Conservation (phyloP, 2,888 invertebrate species). For the Amphipoea oculea region DNA sequence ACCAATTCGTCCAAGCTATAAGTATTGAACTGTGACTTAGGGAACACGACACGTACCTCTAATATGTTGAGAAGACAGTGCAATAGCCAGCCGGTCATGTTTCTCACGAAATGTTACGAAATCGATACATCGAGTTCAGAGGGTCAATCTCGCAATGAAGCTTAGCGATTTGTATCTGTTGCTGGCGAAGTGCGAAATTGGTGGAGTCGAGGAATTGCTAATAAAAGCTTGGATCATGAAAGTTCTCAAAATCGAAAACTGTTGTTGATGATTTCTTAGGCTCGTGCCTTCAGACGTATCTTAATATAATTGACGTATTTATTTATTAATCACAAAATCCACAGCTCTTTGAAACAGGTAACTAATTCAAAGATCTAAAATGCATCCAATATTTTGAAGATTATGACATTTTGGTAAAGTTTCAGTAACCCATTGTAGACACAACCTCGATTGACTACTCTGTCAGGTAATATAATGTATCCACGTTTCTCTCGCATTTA, state of each 20-base stretch:
- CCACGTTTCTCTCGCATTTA: no score
- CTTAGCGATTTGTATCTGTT: slow-evolving; percentile 70
- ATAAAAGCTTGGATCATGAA: not conserved
- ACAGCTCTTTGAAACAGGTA: no score
- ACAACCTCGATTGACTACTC: no score
- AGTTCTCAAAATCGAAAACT: not conserved
- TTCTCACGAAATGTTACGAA: slow-evolving; percentile 74
- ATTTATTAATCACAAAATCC: no score
- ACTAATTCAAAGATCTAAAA: not conserved
- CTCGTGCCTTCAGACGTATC: not conserved
- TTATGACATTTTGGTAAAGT: not conserved
- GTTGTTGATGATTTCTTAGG: not conserved
- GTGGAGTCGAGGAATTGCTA: slow-evolving; percentile 14
- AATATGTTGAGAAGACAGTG: slow-evolving; percentile 32
- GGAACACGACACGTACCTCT: slow-evolving; percentile 18
- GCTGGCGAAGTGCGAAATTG: slow-evolving; percentile 31
- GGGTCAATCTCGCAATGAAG: slow-evolving; percentile 72
- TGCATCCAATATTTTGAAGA: not conserved
- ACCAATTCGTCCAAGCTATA: not conserved
- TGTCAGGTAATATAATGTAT: no score
- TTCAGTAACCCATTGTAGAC: no score
- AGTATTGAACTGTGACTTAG: slow-evolving; percentile 5
- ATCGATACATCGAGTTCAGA: slow-evolving; percentile 72
- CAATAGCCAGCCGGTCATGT: slow-evolving; percentile 57
- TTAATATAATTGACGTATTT: no score